Evolutionary conservation across 2,888 invertebrate genomes (phyloP).

Genomic region (Cheilosia soror): DNA sequence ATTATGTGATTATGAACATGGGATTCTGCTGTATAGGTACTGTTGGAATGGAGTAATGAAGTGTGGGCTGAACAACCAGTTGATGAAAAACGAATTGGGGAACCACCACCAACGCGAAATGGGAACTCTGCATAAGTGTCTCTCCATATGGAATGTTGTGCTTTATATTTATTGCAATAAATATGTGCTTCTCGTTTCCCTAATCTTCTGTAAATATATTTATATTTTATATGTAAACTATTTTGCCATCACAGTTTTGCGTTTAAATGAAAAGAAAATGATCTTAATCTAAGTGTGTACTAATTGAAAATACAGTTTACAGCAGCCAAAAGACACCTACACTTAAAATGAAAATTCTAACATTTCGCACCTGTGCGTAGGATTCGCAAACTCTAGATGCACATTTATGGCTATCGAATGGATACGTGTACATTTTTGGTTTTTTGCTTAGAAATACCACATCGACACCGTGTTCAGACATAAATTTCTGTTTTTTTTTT

Average conservation of each 20-base stretch:
- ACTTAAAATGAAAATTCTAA: conserved; percentile 35
- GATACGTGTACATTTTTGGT: conserved; percentile 32
- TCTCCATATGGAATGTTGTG: background rate
- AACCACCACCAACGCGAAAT: conserved; percentile 54
- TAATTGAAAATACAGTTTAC: conserved; percentile 53
- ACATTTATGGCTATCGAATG: background rate
- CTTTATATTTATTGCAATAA: background rate
- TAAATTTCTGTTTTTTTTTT: conserved; percentile 42
- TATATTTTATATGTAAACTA: background rate
- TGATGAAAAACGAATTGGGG: conserved; percentile 36
- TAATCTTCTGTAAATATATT: background rate
- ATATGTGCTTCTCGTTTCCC: conserved; percentile 3
- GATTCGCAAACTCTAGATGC: conserved; percentile 35
- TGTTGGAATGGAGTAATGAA: conserved; percentile 45
- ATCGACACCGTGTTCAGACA: conserved; percentile 37
- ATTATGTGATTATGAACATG: conserved; percentile 68
- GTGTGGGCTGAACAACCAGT: conserved; percentile 52
- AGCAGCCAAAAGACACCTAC: conserved; percentile 44
- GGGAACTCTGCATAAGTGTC: background rate
- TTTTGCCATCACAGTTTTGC: background rate
- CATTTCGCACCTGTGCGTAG: conserved; percentile 65
- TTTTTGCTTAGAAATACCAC: conserved; percentile 39
- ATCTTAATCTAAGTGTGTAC: background rate
- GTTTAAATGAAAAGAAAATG: background rate
- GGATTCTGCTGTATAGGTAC: conserved; percentile 24